Evolutionary conservation across 2,113 vertebrate species (phyloP), one percentile per base, ranked within the genome.

Genomic region (Bungarus multicinctus): DNA sequence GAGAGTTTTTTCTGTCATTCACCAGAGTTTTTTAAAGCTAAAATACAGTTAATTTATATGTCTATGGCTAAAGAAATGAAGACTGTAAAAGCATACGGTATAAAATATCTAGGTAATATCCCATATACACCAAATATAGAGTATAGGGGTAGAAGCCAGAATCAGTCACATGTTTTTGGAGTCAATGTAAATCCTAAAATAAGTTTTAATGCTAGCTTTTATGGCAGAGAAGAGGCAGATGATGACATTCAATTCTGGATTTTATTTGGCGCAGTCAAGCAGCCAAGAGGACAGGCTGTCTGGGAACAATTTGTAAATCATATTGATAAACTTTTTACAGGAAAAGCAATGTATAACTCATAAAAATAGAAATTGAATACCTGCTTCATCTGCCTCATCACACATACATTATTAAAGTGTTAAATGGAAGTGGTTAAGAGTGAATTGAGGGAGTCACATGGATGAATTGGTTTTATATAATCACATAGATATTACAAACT

Each of bases 51-150:
- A 91, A 81, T 81, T 81, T 43, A 93, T 95, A 91, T 0, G 0
- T 12, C 57, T 57, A 58, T 95, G 85, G 86, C 89, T 1, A 0
- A 9, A 91, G 58, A 64, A 95, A 90, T 53, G 89, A 11, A 58
- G 91, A 43, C 1, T 34, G 81, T 20, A 87, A 95, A 90, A 34
- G 91, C 43, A 52, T 20, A n/a, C n/a, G n/a, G n/a, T n/a, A 52
- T 30, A 23, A 20, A 27, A 50, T 81, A 25, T 2, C 0, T 60
- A 27, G n/a, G 16, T 47, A 47, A 34, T 88, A 90, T 0, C 0
- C 3, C 88, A 53, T 69, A 69, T 69, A 69, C 16, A 34, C 30
- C 64, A 69, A 69, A 69, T 69, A 69, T 27, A 74, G 58, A 64
- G 10, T 14, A 43, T 45, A 53, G 58, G 53, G 50, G 55, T 34